Evolutionary conservation across 2,113 vertebrate genomes (phyloP).

Genomic region (Pontoporia blainvillei): DNA sequence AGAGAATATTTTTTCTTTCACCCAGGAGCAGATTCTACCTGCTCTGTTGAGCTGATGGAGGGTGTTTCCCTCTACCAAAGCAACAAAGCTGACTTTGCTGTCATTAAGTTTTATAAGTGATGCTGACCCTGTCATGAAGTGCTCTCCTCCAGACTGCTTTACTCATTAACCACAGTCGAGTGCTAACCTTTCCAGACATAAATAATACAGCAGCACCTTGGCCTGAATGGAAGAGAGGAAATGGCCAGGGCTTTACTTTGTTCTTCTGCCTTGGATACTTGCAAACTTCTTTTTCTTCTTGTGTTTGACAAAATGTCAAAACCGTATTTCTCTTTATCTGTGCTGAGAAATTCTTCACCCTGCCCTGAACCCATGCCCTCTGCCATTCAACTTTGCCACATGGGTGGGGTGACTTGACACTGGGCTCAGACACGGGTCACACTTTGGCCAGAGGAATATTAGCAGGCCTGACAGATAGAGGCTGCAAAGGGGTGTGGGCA

Average conservation of each 20-base stretch:
- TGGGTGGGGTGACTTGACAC: background rate
- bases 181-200: constrained; percentile 59
- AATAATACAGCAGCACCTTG: constrained; percentile 17
- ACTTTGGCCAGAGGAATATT: background rate
- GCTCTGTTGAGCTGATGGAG: background rate
- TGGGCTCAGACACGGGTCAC: background rate
- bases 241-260: background rate
- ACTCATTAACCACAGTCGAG: constrained; percentile 15
- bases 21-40: background rate
- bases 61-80: background rate
- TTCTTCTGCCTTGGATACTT: background rate
- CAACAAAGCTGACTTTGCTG: constrained; percentile 25
- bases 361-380: background rate
- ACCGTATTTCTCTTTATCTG: constrained; percentile 30
- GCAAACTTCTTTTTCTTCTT: constrained; percentile 35
- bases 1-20: background rate
- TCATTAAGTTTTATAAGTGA: constrained; percentile 29
- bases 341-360: constrained; percentile 17
- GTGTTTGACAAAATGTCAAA: constrained; percentile 56
- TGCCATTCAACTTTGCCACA: background rate
- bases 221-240: background rate
- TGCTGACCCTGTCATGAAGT: background rate
- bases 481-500: background rate
- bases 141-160: background rate
- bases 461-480: background rate